A percentile compares a stretch with the other conserved stretches of the same genome.
Conservation (phyloP, 2,797 vertebrate genomes). For the Eulemur albifrons region DNA sequence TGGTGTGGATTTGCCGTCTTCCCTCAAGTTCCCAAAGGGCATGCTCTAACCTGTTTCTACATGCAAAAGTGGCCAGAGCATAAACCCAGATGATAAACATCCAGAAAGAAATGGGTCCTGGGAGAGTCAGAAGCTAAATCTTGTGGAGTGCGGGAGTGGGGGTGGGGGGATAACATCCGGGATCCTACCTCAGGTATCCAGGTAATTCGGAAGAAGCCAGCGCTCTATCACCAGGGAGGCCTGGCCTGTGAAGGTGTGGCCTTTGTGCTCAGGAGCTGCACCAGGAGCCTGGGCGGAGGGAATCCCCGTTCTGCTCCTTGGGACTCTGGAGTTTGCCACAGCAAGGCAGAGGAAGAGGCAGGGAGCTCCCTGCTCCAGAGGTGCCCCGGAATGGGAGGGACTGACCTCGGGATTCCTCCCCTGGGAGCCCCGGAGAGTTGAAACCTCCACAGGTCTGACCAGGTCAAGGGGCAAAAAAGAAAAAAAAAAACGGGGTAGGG, state of each 20-base stretch:
- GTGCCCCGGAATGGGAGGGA: neutral
- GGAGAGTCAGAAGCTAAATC: neutral
- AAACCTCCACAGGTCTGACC: neutral
- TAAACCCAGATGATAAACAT: neutral
- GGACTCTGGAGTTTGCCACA: neutral
- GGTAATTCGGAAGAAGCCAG: neutral
- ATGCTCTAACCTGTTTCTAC: neutral
- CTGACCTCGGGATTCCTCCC: neutral
- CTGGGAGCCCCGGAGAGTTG: neutral
- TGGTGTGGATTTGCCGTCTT: neutral
- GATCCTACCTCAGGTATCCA: conserved; percentile 63
- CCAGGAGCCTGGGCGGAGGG: neutral
- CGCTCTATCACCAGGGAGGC: neutral
- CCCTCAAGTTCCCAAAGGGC: neutral
- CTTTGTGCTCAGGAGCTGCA: neutral
- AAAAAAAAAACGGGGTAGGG: neutral
- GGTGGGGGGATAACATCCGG: neutral
- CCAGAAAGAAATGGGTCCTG: neutral
- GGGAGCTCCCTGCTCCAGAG: neutral
- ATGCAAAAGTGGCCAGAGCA: neutral
- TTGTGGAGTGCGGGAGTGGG: neutral
- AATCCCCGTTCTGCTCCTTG: neutral
- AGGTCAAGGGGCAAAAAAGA: neutral
- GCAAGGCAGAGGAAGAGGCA: neutral
- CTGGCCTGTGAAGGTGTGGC: conserved; percentile 21